Conservation (phyloP, 2,797 vertebrate genomes). For the Notoglanidium macrostoma region DNA sequence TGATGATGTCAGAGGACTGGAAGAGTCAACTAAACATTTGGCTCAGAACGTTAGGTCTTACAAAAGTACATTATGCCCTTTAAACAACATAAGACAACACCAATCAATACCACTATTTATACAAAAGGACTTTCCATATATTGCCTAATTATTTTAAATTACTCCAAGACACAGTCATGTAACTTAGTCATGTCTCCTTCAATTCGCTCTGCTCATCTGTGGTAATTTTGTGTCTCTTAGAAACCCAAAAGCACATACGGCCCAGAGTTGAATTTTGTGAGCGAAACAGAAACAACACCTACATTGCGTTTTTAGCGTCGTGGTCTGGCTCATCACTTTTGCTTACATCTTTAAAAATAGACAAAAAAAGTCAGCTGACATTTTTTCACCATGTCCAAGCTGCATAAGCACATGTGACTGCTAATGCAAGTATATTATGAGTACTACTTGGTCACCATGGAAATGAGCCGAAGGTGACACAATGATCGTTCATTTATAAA, state of each 20-base stretch:
- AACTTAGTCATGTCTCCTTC: background rate
- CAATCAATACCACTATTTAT: background rate
- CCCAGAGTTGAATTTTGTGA: background rate
- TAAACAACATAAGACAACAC: background rate
- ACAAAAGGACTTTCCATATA: background rate
- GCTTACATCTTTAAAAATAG: constrained; percentile 8
- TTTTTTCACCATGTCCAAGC: background rate
- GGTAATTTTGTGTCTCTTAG: background rate
- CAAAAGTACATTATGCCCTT: background rate
- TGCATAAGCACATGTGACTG: background rate
- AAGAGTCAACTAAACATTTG: background rate
- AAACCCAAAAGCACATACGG: background rate
- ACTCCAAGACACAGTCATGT: background rate
- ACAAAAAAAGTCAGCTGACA: background rate
- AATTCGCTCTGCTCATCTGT: background rate
- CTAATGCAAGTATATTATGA: too few relatives aligned
- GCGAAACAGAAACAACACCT: background rate
- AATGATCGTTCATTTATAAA: background rate
- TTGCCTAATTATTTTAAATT: background rate
- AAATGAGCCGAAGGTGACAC: background rate
- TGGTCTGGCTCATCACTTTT: background rate
- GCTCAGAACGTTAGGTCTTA: background rate
- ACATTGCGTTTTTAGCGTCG: background rate
- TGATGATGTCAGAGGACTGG: background rate
- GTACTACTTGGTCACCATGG: background rate